Base-by-base conservation (phyloP, 2,797 vertebrate species). In the Halcyon smyrnensis region DNA sequence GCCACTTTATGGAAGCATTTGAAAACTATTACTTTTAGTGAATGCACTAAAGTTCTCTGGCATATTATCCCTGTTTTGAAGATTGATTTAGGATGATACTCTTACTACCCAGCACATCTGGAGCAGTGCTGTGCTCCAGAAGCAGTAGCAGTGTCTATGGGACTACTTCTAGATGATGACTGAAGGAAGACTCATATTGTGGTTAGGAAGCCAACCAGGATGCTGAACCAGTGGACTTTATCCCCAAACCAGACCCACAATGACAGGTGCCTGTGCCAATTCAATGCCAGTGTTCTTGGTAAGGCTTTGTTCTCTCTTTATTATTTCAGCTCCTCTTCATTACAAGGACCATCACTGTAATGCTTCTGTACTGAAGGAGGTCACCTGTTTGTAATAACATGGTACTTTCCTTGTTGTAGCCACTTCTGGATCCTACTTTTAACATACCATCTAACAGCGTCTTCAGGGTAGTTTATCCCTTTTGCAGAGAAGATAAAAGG, bases 21-120 rank as follows among this genome's bases (percentile, higher is more conserved):
- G 91, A 95, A 93, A 96, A 93, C 84, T 64, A 87, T 95, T 93
- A 89, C 77, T 80, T 96, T 93, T n/a, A 85, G 89, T 68, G 84
- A 92, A 81, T 64, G n/a, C 60, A 30, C 68, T 87, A 64, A 80
- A 87, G 79, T 53, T 89, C 87, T 91, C 65, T 77, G 73, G 62
- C 73, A 81, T 75, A 81, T 77, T 70, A 74, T 41, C 64, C 76
- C 45, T 48, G 23, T 89, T 93, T 71, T 53, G 60, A 86, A 91
- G 60, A 87, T 43, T 93, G 84, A 85, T 94, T 96, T 91, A 86
- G 50, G 54, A 81, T 71, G 27, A 85, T 41, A 21, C 11, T 94
- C 48, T 62, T 89, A 69, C 62, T 56, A 57, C 56, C 21, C 48
- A 18, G 79, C 6, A 12, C 69, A 89, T 81, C 87, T 71, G 68